Evolutionary conservation across 2,888 invertebrate genomes (phyloP), one percentile per base, ranked within the genome.

Genomic region (Lepidocyrtinus sp.): DNA sequence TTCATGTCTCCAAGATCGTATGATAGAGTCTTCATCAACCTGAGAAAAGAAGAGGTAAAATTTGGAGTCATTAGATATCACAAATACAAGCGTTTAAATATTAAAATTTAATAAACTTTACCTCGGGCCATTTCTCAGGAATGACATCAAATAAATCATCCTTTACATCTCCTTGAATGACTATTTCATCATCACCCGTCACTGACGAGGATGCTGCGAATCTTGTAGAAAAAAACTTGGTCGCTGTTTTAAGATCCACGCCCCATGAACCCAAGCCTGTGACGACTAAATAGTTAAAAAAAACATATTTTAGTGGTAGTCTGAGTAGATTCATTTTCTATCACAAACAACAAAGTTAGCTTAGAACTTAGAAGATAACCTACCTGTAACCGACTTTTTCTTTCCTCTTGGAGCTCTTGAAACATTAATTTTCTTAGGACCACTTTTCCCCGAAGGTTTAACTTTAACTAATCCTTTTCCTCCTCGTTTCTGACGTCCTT

Each of bases 131-230:
- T 89, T 99, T 99, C 87, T 98, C 98, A 72, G 98, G 97, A 88
- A 99, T 96, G 84, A 99, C 93, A 90, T 99, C 99, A 90, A 97
- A 96, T 24, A 99, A 90, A 87, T 99, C 99, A 91, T 99, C 98
- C 90, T 99, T 98, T 0, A 99, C 97, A 90, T 99, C 98, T 73
- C 98, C 99, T 90, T 99, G 99, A 88, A 99, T 98, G 63, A 99
- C 99, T 88, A 99, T 99, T 90, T 99, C 99, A 91, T 99, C 99
- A 86, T 98, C 97, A 3, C 97, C 98, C 27, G 98, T 98, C 0
- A 99, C 98, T 9, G 99, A 99, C 5, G 98, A 97, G n/a, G 99
- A 99, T 90, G 99, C 99, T 2, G 99, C 98, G 91, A 99, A 99
- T 89, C 95, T 96, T 76, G 96, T 95, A 55, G 98, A 97, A 90